Evolutionary conservation across 2,888 invertebrate species (phyloP).

Genomic region (Meandrusa payeni): DNA sequence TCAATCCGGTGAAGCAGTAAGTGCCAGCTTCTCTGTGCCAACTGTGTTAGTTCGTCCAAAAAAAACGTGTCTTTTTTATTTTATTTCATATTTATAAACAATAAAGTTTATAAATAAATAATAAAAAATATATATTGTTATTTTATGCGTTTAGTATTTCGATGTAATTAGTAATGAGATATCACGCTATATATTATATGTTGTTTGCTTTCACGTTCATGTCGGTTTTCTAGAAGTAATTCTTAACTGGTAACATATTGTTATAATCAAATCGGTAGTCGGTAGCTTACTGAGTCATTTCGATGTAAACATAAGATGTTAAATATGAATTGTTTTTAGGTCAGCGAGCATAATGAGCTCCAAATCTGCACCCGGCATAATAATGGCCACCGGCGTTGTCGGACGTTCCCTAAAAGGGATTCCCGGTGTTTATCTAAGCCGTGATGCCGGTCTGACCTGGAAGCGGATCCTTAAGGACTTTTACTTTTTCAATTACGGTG

Average conservation of each 20-base stretch:
- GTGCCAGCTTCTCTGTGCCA: no score
- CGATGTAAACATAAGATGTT: no score
- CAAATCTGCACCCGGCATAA: slow-evolving; percentile 92
- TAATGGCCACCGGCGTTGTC: slow-evolving; percentile 92
- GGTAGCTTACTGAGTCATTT: no score
- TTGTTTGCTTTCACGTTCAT: background rate
- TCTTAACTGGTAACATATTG: no score
- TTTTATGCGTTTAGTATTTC: slow-evolving; percentile 2
- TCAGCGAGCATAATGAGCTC: slow-evolving; percentile 91
- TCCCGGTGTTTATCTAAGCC: slow-evolving; percentile 89
- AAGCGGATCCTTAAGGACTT: slow-evolving; percentile 89
- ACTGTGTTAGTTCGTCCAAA: no score
- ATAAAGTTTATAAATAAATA: no score
- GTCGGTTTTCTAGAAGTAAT: no score
- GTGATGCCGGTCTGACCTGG: slow-evolving; percentile 92
- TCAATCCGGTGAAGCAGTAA: no score
- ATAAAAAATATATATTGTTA: no score
- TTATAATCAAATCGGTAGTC: no score
- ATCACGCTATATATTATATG: background rate
- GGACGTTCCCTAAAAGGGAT: slow-evolving; percentile 90
- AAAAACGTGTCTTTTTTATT: no score
- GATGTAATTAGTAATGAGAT: background rate
- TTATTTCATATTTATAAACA: no score
- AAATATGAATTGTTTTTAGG: slow-evolving; percentile 46
- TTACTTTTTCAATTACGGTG: slow-evolving; percentile 93